phyloP scores from a whole-genome alignment of 1,140 invertebrate genomes.

The Colletes latitarsis region DNA sequence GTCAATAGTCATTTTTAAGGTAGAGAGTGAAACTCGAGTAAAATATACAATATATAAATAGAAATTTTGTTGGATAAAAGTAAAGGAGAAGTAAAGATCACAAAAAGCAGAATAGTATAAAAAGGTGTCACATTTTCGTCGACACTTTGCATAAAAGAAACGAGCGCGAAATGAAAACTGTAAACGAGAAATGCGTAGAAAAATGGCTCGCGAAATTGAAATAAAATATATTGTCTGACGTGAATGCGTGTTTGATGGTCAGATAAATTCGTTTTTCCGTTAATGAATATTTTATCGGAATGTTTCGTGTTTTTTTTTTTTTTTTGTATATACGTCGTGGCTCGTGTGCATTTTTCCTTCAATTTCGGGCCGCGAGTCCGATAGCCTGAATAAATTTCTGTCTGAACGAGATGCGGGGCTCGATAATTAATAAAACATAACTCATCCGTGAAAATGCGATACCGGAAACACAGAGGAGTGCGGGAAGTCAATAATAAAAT shows the following conservation, averaged over 20 bases:
- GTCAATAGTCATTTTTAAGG: too few species aligned
- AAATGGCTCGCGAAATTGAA: not conserved
- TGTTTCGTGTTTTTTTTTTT: conserved; percentile 13
- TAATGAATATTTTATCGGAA: conserved; percentile 56
- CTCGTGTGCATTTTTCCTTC: conserved; percentile 14
- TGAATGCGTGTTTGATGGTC: conserved; percentile 35
- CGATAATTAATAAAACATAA: conserved; percentile 27
- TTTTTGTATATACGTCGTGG: conserved; percentile 37
- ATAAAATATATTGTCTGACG: not conserved
- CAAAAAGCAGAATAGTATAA: too few species aligned
- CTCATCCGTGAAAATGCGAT: not conserved
- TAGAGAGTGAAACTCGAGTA: too few species aligned
- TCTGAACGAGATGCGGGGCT: not conserved
- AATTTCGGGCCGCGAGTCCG: not conserved
- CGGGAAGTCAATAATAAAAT: not conserved
- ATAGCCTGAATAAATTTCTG: not conserved
- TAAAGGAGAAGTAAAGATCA: too few species aligned
- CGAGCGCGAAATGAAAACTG: too few species aligned
- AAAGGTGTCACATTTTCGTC: too few species aligned
- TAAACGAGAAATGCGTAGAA: too few species aligned
- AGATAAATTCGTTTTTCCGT: conserved; percentile 32
- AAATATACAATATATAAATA: too few species aligned
- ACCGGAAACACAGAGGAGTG: not conserved
- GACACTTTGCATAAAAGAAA: too few species aligned
- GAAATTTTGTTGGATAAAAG: too few species aligned